Base-by-base conservation (phyloP, 2,797 vertebrate genomes). In the Lophius americanus region DNA sequence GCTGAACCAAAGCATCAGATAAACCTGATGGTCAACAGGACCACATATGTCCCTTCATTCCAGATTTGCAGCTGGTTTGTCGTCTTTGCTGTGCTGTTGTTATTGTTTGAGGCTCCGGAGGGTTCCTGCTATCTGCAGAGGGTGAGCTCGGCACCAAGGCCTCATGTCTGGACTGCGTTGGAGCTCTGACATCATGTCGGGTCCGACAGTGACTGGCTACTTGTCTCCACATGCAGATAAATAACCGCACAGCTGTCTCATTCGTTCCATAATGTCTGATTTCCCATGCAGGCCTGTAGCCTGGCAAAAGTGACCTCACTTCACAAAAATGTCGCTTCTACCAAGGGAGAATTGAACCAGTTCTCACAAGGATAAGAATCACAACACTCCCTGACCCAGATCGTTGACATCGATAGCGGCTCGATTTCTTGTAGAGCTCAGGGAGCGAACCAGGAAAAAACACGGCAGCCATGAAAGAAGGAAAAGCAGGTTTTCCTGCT, bases 301-400 rank as follows among this genome's bases (percentile, higher is more conserved):
- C 38, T 11, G 8, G 60, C 60, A 48, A 49, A 13, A 73, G 53
- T 52, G 67, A 88, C 61, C 56, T 78, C 49, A 57, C 68, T 13
- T 5, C 38, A 23, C 67, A 86, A 68, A 73, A 80, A 86, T 71
- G 69, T 5, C 41, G 52, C 69, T 59, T 42, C 13, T 62, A 60
- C 58, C 37, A 37, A 51, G n/a, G 44, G 33, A 60, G 50, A 53
- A 62, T 57, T 6, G 3, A 39, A 23, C 43, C 6, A 10, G 65
- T 83, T 86, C 82, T 64, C 79, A 79, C 70, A 60, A 23, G 54
- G 49, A 64, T 67, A 54, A 52, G 48, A 41, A 44, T 12, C 2
- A 4, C 35, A 47, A 79, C 72, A 41, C 61, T 56, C 76, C 57
- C 57, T 84, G 77, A 75, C 81, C 75, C 72, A 64, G 51, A 85